Evolutionary conservation across 2,797 vertebrate genomes (phyloP), one percentile per base, ranked within the genome.

Genomic region (Emydoidea blandingii): DNA sequence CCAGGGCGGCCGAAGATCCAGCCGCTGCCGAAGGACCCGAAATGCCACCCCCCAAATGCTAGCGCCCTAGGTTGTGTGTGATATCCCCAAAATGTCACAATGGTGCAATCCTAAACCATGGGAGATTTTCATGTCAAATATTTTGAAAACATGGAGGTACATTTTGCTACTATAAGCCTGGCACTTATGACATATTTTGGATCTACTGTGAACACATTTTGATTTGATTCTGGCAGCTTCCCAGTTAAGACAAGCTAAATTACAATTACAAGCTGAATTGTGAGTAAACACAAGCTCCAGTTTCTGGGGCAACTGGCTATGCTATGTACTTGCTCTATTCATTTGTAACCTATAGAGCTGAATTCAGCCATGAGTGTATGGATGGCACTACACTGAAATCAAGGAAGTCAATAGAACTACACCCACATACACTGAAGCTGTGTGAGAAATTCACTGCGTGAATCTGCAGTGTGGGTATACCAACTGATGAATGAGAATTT

Each of bases 201-300:
- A 85, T 93, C 92, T 94, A 91, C 95, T 93, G 92, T 87, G 91
- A 97, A 95, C 92, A 94, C 86, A 91, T 93, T 97, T 68, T 91
- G 94, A 95, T 95, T 92, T 57, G 82, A 80, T 53, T 79, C 95
- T 97, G 97, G 96, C 96, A 97, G 91, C 78, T 93, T 97, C 91
- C 91, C 97, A 97, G 93, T 93, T 91, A 88, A 96, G 34, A 65
- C 62, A 18, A 65, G 94, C 94, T 94, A 94, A 96, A 91, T 92
- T 91, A 92, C 92, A 87, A 88, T 96, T 54, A 54, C 53, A 54
- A 54, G 53, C 9, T 23, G 53, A 23, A 54, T 10, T 23, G 59
- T 89, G 94, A 90, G 92, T 87, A 96, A 97, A 96, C 89, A 96
- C 8, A 49, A 96, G 91, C 56, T 90, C 72, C 80, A 78, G 85